Percentiles rank a stretch among this genome's conserved stretches.
Evolutionary conservation across 2,888 invertebrate species (phyloP).

Genomic region (Gibbula magus): DNA sequence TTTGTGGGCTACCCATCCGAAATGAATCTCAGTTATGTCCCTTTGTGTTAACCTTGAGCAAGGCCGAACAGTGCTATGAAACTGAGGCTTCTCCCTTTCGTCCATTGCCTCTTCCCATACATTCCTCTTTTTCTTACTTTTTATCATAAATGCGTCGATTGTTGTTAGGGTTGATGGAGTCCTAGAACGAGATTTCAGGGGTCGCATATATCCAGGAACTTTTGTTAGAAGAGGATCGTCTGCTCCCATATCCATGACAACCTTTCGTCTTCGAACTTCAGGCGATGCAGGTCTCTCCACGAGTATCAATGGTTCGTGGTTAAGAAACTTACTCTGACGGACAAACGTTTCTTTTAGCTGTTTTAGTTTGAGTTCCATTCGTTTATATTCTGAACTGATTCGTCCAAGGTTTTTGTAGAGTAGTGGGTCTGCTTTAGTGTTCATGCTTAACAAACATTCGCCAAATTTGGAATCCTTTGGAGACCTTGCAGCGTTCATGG

Average conservation of each 20-base stretch:
- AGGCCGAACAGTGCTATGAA: conserved; percentile 60
- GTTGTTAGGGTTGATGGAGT: conserved; percentile 64
- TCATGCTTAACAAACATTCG: conserved; percentile 54
- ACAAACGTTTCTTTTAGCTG: conserved; percentile 60
- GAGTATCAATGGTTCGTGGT: conserved; percentile 65
- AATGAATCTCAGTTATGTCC: conserved; percentile 55
- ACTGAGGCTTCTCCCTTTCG: conserved; percentile 51
- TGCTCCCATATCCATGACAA: conserved; percentile 41
- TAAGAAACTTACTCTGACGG: conserved; percentile 52
- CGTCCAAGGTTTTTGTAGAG: conserved; percentile 45
- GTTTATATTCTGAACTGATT: conserved; percentile 51
- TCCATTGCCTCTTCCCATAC: conserved; percentile 64
- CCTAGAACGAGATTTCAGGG: conserved; percentile 49
- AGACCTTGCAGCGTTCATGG: conserved; percentile 54
- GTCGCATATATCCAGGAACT: conserved; percentile 64
- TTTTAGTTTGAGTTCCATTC: conserved; percentile 54
- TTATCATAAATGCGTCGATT: conserved; percentile 65
- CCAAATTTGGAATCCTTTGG: conserved; percentile 63
- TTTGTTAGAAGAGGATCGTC: conserved; percentile 36
- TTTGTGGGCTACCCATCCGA: conserved; percentile 62
- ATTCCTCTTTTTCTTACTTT: conserved; percentile 61
- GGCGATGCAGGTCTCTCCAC: conserved; percentile 65
- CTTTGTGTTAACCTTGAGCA: conserved; percentile 48
- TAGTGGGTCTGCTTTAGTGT: conserved; percentile 53
- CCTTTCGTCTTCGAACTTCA: conserved; percentile 44